phyloP scores from a whole-genome alignment of 1,140 invertebrate species.

The Stenopsyche tienmushanensis region DNA sequence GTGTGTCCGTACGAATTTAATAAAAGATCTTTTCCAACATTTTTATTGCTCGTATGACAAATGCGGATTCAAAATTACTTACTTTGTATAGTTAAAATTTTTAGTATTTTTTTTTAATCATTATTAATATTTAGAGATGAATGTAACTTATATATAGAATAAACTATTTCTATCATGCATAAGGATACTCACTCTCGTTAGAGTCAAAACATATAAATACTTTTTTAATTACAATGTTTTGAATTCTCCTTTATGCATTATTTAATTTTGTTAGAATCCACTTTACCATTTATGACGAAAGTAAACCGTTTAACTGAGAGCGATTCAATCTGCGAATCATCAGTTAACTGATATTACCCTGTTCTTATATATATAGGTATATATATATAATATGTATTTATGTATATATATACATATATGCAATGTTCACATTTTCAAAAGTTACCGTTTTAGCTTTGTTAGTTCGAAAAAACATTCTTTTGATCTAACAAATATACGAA shows the following conservation, averaged over 20 bases:
- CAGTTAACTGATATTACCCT: constrained; percentile 42
- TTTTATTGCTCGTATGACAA: constrained; percentile 33
- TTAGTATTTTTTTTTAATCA: constrained; percentile 12
- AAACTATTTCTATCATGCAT: constrained; percentile 38
- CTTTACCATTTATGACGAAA: constrained; percentile 41
- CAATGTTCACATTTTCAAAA: no score
- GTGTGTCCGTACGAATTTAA: no score
- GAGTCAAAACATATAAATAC: constrained; percentile 32
- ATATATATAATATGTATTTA: constrained; percentile 12
- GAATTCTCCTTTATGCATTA: constrained; percentile 34
- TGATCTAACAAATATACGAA: no score
- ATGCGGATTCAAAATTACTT: constrained; percentile 31
- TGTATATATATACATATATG: constrained; percentile 3
- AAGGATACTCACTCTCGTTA: constrained; percentile 28
- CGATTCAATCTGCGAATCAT: constrained; percentile 28
- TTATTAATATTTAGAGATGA: no score
- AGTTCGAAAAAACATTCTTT: no score
- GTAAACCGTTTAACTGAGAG: constrained; percentile 38
- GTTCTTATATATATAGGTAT: constrained; percentile 32
- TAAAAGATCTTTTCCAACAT: no score
- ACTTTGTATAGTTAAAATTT: constrained; percentile 15
- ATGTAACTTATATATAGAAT: constrained; percentile 36
- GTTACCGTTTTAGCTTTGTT: no score
- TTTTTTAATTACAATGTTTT: constrained; percentile 24
- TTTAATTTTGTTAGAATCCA: constrained; percentile 41